Percentiles rank a stretch among this genome's conserved stretches.
phyloP scores from a whole-genome alignment of 1,140 invertebrate species.

The Bacillus rossius region DNA sequence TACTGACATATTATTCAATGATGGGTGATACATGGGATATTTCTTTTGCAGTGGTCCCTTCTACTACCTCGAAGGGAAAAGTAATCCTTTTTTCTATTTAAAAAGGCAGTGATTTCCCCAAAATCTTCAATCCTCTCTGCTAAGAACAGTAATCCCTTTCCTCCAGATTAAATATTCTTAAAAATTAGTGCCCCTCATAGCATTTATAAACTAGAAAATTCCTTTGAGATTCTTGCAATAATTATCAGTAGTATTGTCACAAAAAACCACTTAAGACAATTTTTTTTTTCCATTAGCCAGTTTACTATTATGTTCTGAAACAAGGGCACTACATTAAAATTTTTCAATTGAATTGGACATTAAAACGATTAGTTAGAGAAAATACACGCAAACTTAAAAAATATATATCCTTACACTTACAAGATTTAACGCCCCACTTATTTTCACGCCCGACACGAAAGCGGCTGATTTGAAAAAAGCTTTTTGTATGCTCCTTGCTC shows the following conservation, averaged over 20 bases:
- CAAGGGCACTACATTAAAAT: conserved; percentile 7
- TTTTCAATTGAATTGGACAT: neutral
- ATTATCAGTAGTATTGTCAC: neutral
- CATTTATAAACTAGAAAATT: conserved; percentile 2
- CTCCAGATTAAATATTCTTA: neutral
- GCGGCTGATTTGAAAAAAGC: neutral
- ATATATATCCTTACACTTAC: neutral
- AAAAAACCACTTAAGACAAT: neutral
- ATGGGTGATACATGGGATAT: neutral
- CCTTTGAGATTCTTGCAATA: neutral
- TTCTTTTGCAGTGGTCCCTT: conserved; percentile 9
- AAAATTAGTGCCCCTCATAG: conserved; percentile 2
- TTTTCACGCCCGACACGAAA: neutral
- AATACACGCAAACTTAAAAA: neutral
- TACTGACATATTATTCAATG: conserved; percentile 4
- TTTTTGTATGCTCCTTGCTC: conserved; percentile 6
- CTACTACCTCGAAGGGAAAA: neutral
- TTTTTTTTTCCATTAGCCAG: neutral
- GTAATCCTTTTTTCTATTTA: neutral
- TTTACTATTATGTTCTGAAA: neutral
- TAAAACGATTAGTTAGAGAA: conserved; percentile 4
- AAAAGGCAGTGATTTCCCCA: conserved; percentile 9
- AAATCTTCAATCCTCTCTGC: neutral
- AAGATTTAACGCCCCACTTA: conserved; percentile 26
- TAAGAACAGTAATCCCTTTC: neutral